These are phyloP conservation scores for Muntiacus reevesi DNA, from an alignment of 2,113 vertebrate genomes.

Conservation along the genomic window DNA sequence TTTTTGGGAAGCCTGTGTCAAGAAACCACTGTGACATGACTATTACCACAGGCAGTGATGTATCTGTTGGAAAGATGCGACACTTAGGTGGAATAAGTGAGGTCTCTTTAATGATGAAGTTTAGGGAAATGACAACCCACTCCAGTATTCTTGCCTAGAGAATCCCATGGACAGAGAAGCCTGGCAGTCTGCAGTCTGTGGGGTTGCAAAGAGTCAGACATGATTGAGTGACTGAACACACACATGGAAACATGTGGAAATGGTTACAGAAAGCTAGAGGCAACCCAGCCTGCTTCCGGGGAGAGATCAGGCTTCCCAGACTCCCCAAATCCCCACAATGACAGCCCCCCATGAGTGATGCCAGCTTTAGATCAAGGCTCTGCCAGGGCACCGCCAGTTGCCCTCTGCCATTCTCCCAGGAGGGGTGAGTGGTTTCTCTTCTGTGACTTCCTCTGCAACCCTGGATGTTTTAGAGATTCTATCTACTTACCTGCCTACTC, in stretches of 20 bases:
- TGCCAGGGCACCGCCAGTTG: background rate
- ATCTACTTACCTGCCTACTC: background rate
- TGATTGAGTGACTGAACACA: background rate
- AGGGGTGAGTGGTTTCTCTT: background rate
- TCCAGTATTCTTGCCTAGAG: background rate
- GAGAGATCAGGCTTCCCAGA: background rate
- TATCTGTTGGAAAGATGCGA: background rate
- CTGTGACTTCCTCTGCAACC: background rate
- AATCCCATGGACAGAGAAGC: background rate
- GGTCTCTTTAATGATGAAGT: background rate
- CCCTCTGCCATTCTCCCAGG: background rate
- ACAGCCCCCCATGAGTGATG: fast-evolving
- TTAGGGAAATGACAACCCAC: background rate
- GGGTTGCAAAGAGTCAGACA: background rate
- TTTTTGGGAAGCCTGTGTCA: background rate
- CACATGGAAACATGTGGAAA: background rate
- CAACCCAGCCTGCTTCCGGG: background rate
- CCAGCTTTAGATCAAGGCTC: background rate
- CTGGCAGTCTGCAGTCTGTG: background rate
- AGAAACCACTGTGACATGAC: background rate
- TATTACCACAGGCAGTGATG: background rate
- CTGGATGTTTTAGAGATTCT: background rate
- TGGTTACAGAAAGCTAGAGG: background rate
- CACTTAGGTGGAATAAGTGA: background rate
- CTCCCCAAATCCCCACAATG: background rate